Percentiles rank a stretch among this genome's conserved stretches.
phyloP scores from a whole-genome alignment of 2,797 vertebrate species.

The Xenopus petersii region DNA sequence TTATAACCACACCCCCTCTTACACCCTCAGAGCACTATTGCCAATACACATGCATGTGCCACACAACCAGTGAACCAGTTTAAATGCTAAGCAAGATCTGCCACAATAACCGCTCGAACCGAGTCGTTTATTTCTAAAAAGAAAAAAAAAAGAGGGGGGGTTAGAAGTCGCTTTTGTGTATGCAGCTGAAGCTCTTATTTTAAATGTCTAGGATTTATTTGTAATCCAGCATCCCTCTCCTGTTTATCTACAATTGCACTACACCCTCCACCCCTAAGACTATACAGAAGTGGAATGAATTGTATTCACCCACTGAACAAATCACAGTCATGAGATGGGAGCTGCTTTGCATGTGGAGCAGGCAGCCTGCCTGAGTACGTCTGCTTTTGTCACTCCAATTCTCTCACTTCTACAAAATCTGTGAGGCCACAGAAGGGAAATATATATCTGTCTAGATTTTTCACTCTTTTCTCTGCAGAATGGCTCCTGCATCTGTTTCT shows the following conservation, averaged over 20 bases:
- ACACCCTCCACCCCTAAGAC: slow-evolving; percentile 33
- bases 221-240: slow-evolving; percentile 27
- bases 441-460: slow-evolving; percentile 25
- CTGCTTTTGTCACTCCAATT: slow-evolving; percentile 28
- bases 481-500: slow-evolving; percentile 47
- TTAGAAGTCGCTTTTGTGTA: slow-evolving; percentile 5
- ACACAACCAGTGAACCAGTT: neutral
- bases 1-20: slow-evolving; percentile 14
- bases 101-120: slow-evolving; percentile 9
- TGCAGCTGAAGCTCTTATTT: slow-evolving; percentile 26
- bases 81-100: slow-evolving; percentile 29
- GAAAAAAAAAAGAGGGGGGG: neutral
- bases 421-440: slow-evolving; percentile 30
- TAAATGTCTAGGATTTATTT: slow-evolving; percentile 15
- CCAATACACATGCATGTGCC: slow-evolving; percentile 9
- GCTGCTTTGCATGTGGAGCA: slow-evolving; percentile 46
- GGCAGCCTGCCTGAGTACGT: slow-evolving; percentile 44
- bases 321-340: slow-evolving; percentile 46
- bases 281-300: slow-evolving; percentile 44
- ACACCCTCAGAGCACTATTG: slow-evolving; percentile 7
- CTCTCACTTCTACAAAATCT: slow-evolving; percentile 44
- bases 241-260: slow-evolving; percentile 37
- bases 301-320: slow-evolving; percentile 45
- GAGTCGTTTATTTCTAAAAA: slow-evolving; percentile 16
- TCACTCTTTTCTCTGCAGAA: slow-evolving; percentile 35